Base-by-base conservation (phyloP, 53 echinoderm and acorn worm genomes). In the Echinometra lucunter region DNA sequence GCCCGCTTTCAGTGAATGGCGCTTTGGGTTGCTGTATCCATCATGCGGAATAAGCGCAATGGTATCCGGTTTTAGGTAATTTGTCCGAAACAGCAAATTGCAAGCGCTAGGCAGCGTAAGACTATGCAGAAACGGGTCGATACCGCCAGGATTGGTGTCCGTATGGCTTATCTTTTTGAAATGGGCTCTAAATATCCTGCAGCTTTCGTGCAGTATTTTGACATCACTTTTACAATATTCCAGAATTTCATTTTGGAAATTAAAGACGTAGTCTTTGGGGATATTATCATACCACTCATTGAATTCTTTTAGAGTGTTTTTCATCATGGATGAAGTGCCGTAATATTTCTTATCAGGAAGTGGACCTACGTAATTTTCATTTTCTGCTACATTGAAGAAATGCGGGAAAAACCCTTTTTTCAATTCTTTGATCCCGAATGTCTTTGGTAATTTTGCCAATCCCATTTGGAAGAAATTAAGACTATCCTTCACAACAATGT, bases 361-460 rank as follows among this genome's bases (percentile, higher is more conserved):
- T 27, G 82, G 93, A 2, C 93, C 93, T 47, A 66, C 81, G 11
- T 93, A 93, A 0, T 93, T 80, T 75, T 75, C n/a, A 18, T 93
- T 93, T 30, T 45, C 93, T 28, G 18, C 7, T 1, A 6, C 49
- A 40, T 93, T 93, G 37, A 82, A 93, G 0, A 30, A 55, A 27
- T 82, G 93, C 0, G 93, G 93, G 32, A 93, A 81, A 27, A 80
- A 93, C 3, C 92, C 74, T 56, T 92, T 92, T 78, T 78, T 92
- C 78, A 92, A 13, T 28, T 75, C 93, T 19, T 72, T 12, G 28
- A 92, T 42, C 0, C 78, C 93, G 30, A 92, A 92, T 45, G 93
- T 92, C 44, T 92, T 92, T 27, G 78, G 74, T 37, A 56, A 80
- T 57, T 53, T 37, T 6, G 93, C 72, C 0, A 81, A 57, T 0